These are phyloP conservation scores for Spinibarbus caldwelli DNA, from an alignment of 2,797 vertebrate species.

Conservation along the genomic window DNA sequence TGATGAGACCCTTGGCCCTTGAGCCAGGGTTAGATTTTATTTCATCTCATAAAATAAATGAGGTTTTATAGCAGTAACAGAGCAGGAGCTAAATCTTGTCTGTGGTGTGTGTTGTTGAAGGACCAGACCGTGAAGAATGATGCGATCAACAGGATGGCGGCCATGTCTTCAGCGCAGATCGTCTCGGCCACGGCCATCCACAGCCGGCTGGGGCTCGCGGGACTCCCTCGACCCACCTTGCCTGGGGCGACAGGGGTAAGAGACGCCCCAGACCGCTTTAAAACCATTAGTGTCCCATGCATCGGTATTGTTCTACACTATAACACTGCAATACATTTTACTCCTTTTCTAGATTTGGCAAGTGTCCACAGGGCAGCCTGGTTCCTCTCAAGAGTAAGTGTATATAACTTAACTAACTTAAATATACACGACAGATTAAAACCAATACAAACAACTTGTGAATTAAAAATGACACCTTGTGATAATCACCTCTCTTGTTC, in stretches of 20 bases:
- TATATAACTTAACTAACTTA: background rate
- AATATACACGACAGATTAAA: background rate
- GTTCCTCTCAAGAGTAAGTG: conserved; percentile 92
- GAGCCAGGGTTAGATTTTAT: background rate
- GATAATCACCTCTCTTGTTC: conserved; percentile 17
- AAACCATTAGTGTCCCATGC: background rate
- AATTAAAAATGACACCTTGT: background rate
- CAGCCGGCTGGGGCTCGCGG: conserved; percentile 96
- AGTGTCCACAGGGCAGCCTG: conserved; percentile 86
- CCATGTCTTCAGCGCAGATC: conserved; percentile 99
- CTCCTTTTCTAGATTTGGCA: conserved; percentile 84
- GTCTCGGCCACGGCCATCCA: conserved; percentile 98
- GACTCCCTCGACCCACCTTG: conserved; percentile 91
- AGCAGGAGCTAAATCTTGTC: conserved; percentile 22
- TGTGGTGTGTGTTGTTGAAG: conserved; percentile 77
- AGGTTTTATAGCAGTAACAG: background rate
- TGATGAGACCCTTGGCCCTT: background rate
- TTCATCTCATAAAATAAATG: background rate
- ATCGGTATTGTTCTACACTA: background rate
- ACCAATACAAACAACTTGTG: background rate
- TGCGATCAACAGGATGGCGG: conserved; percentile 97
- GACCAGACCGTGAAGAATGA: conserved; percentile 98
- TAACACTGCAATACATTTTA: conserved; percentile 6
- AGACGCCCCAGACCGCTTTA: conserved; percentile 41
- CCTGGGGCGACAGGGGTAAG: conserved; percentile 92